These are phyloP conservation scores for Karalla daura DNA, from an alignment of 2,797 vertebrate genomes.

Conservation along the genomic window DNA sequence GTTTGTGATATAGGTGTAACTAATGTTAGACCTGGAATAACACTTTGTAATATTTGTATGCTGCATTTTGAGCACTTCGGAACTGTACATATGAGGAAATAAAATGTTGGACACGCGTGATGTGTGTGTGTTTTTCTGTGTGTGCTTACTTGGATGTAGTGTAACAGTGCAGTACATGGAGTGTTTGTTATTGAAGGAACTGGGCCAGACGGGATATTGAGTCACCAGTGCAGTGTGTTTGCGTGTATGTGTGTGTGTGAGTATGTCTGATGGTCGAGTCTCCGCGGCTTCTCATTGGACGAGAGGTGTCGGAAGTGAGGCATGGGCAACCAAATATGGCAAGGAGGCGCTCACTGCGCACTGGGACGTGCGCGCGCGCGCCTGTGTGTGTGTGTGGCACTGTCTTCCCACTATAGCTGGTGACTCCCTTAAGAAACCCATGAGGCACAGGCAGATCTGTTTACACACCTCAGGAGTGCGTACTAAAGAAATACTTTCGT, in stretches of 20 bases:
- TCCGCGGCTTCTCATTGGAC: constrained; percentile 67
- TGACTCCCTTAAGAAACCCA: constrained; percentile 29
- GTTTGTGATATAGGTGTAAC: constrained; percentile 72
- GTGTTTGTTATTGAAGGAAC: constrained; percentile 63
- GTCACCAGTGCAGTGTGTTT: constrained; percentile 55
- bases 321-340: constrained; percentile 73
- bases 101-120: constrained; percentile 64
- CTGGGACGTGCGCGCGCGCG: constrained; percentile 16
- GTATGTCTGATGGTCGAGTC: constrained; percentile 44
- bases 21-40: constrained; percentile 68
- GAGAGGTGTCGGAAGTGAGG: constrained; percentile 70
- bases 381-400: constrained; percentile 46
- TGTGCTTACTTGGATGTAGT: constrained; percentile 4
- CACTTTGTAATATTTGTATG: constrained; percentile 82
- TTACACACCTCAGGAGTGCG: neutral
- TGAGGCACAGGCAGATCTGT: constrained; percentile 20
- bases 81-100: constrained; percentile 76
- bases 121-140: constrained; percentile 18
- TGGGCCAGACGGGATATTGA: constrained; percentile 63
- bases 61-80: constrained; percentile 80
- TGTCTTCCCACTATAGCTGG: constrained; percentile 45
- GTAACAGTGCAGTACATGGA: neutral
- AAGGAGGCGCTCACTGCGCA: constrained; percentile 32
- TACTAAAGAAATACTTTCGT: neutral
- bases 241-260: too few relatives aligned